Conservation (phyloP, 2,113 vertebrate species). For the Mungos mungo region DNA sequence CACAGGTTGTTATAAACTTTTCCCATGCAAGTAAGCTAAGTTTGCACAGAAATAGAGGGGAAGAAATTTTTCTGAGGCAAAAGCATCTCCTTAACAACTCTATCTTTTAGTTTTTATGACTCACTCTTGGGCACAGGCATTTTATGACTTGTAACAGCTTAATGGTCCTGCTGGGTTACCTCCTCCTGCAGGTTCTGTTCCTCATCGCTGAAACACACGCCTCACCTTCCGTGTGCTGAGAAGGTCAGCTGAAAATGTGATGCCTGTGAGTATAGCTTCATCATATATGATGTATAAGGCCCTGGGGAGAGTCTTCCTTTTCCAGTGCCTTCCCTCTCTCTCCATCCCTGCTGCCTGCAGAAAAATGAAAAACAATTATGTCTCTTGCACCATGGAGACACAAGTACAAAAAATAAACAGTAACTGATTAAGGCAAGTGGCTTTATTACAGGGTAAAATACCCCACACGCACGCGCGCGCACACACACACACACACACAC, state of each 20-base stretch:
- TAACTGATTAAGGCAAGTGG: conserved; percentile 66
- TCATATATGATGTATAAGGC: neutral
- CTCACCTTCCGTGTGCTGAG: conserved; percentile 69
- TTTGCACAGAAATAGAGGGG: conserved; percentile 27
- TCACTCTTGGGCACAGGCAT: conserved; percentile 78
- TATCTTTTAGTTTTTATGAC: conserved; percentile 82
- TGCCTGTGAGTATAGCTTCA: neutral
- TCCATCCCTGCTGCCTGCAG: neutral
- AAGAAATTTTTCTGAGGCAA: conserved; percentile 70
- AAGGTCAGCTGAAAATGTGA: conserved; percentile 78
- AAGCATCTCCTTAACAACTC: conserved; percentile 75
- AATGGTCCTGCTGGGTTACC: conserved; percentile 80
- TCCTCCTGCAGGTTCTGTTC: conserved; percentile 68
- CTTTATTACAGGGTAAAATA: conserved; percentile 55
- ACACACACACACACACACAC: neutral
- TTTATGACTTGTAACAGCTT: conserved; percentile 84
- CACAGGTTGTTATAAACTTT: conserved; percentile 43
- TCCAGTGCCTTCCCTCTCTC: neutral
- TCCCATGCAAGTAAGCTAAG: conserved; percentile 64
- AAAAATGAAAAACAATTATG: conserved; percentile 57
- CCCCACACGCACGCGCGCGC: neutral
- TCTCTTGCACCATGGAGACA: conserved; percentile 33
- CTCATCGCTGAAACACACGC: conserved; percentile 77
- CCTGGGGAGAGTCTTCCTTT: neutral
- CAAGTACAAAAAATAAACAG: conserved; percentile 66